These are phyloP conservation scores for Orthosia gothica DNA, from an alignment of 2,888 invertebrate genomes.

Conservation along the genomic window DNA sequence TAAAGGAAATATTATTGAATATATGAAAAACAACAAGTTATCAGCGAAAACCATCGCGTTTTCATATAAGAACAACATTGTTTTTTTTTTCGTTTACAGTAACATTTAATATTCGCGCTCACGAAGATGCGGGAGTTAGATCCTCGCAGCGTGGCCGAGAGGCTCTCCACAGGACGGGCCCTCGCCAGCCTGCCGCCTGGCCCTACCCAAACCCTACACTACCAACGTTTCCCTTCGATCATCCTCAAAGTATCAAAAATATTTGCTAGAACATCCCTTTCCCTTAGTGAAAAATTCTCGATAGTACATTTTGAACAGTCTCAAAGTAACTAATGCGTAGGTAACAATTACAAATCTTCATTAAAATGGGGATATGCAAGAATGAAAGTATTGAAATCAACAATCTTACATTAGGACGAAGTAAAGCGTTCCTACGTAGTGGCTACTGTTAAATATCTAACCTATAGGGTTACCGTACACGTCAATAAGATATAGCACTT, in stretches of 20 bases:
- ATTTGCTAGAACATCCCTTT: slow-evolving; percentile 91
- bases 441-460: slow-evolving; percentile 81
- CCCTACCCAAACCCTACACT: slow-evolving; percentile 68
- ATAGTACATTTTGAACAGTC: slow-evolving; percentile 90
- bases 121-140: slow-evolving; percentile 81
- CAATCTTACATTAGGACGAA: slow-evolving; percentile 83
- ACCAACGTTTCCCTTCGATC: slow-evolving; percentile 90
- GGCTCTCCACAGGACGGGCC: slow-evolving; percentile 44
- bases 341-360: slow-evolving; percentile 89
- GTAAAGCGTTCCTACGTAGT: slow-evolving; percentile 85
- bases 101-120: slow-evolving; percentile 88
- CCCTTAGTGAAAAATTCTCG: slow-evolving; percentile 90
- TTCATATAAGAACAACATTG: slow-evolving; percentile 91
- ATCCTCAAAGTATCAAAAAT: slow-evolving; percentile 91
- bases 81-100: slow-evolving; percentile 88
- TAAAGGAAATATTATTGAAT: slow-evolving; percentile 91
- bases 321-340: slow-evolving; percentile 91
- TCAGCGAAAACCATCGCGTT: slow-evolving; percentile 88
- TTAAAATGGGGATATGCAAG: slow-evolving; percentile 89
- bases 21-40: slow-evolving; percentile 91
- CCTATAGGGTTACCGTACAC: slow-evolving; percentile 82
- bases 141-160: slow-evolving; percentile 62
- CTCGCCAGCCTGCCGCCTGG: slow-evolving; percentile 19
- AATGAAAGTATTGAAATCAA: slow-evolving; percentile 85
- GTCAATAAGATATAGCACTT: slow-evolving; percentile 82